Evolutionary conservation across 1,140 invertebrate genomes (phyloP), one percentile per base, ranked within the genome.

Genomic region (Microplitis demolitor): DNA sequence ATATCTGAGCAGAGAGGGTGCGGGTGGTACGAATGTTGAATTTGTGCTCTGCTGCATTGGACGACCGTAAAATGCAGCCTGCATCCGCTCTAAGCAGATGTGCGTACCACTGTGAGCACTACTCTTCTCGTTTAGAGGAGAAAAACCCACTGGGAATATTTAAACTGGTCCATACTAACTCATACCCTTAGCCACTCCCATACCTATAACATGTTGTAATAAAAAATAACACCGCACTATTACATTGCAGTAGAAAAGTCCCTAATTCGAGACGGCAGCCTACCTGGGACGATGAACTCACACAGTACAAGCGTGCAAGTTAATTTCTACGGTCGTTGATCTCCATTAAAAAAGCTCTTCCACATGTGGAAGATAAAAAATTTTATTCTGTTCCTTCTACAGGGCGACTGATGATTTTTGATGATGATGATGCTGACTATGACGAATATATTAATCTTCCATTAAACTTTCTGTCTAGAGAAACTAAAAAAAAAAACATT

Each of bases 81-180:
- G 85, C 85, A 85, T 86, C 85, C 85, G 85, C 76, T 83, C 72
- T 56, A 73, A 80, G 84, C 85, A 86, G 85, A 86, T 86, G 85
- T 84, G 78, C 78, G 74, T 45, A 45, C 39, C 39, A 45, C 39
- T 45, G 39, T 74, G 74, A 63, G 74, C 45, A 24, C 61, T 14
- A 33, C 39, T 56, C 13, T 66, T 74, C 72, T 71, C 67, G 77
- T 62, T 67, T 75, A 61, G 71, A 50, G 73, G 78, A 76, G 74
- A 70, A 78, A 74, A 67, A 45, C 39, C 8, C 39, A 45, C 39
- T 8, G 5, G 39, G 5, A 45, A 45, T 45, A 45, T 45, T 66
- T 24, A 73, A 61, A 61, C 68, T 74, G 68, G 60, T 63, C 63
- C 73, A 67, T 56, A 75, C 62, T 50, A 72, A 69, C 24, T 16